Evolutionary conservation across 2,888 invertebrate genomes (phyloP), one percentile per base, ranked within the genome.

Genomic region (Xestia xanthographa): DNA sequence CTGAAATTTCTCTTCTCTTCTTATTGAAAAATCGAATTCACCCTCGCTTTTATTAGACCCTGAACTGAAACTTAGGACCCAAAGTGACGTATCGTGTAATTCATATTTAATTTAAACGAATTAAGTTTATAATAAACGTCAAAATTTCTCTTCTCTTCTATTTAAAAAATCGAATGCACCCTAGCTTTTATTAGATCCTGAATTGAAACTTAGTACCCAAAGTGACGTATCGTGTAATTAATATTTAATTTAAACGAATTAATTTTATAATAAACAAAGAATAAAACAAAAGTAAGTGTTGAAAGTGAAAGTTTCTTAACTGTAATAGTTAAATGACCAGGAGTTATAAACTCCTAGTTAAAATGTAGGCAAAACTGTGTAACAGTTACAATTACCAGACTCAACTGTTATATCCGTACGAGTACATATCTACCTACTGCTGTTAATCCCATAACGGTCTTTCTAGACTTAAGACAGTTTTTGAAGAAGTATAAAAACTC

Each of bases 281-380:
- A 60, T 60, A 34, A 34, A 34, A 34, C 34, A 29, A 60, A 58
- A 29, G 29, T 58, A 58, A 60, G 29, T 60, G 74, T 1, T 5
- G 5, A 60, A 77, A 77, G 79, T 45, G 79, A 77, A 77, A 77
- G 79, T 63, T 48, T 12, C 26, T 77, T 79, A 79, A 77, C 76
- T 17, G 66, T 75, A 20, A 6, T 5, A 60, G 29, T 29, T 12
- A 38, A 41, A 48, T 11, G 41, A 14, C 38, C 79, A 76, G 76
- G 79, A 79, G 71, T 63, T 41, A 34, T 26, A 43, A 14, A 29
- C 50, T 72, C 34, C 53, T 63, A 79, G 80, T 79, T 77, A 71
- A 56, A 56, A 72, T 77, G 77, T 77, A 41, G 79, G 72, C 29
- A 63, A 20, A 34, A 34, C 0, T 0, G 38, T 77, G 6, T 5